A percentile compares a stretch with the other conserved stretches of the same genome.
Evolutionary conservation across 2,888 invertebrate species (phyloP).

Genomic region (Cephus runcator): DNA sequence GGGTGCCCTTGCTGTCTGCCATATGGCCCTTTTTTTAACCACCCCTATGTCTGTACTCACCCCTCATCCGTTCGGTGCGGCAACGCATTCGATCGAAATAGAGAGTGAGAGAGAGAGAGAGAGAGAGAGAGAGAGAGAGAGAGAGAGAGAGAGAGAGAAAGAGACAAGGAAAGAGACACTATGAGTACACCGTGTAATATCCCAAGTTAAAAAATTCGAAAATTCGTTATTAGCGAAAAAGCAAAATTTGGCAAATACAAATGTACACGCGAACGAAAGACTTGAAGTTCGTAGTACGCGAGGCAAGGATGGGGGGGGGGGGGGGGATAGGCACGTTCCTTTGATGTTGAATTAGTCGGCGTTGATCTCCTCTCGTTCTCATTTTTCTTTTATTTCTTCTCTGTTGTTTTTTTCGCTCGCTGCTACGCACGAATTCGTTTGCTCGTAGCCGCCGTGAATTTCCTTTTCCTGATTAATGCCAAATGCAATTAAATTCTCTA

Average conservation of each 20-base stretch:
- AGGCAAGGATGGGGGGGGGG: background rate
- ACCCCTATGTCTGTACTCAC: slow-evolving; percentile 33
- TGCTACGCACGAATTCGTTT: background rate
- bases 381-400: background rate
- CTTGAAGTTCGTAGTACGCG: background rate
- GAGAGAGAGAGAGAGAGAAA: no score
- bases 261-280: background rate
- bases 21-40: slow-evolving; percentile 50
- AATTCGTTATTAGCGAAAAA: background rate
- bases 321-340: background rate
- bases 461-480: slow-evolving; percentile 1
- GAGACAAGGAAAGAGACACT: background rate
- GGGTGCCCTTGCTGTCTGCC: slow-evolving; percentile 49
- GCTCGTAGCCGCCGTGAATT: background rate
- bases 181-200: background rate
- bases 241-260: background rate
- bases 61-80: background rate
- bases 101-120: background rate
- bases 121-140: no score
- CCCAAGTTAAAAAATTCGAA: background rate
- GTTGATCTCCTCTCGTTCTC: background rate
- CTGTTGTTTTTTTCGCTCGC: background rate
- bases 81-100: background rate
- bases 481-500: background rate
- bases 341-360: background rate